A percentile compares a stretch with the other conserved stretches of the same genome.
Evolutionary conservation across 2,888 invertebrate species (phyloP).

Genomic region (Arrhopalites spinosus): DNA sequence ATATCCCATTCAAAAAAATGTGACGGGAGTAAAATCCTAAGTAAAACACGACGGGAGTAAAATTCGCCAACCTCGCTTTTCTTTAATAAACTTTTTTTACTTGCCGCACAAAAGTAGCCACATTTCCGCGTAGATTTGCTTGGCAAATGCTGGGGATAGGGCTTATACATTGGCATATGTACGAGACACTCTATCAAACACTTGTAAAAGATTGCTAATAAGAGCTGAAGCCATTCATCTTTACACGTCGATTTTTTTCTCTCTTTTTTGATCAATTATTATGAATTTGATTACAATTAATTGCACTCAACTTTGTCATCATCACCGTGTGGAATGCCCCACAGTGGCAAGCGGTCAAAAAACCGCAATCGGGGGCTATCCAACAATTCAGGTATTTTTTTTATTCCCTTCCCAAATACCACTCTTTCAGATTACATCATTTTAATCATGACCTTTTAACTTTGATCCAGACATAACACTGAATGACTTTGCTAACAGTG

Average conservation of each 20-base stretch:
- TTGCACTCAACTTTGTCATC: slow-evolving; percentile 13
- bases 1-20: no score
- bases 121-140: no score
- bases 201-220: no score
- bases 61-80: no score
- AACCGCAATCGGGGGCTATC: slow-evolving; percentile 28
- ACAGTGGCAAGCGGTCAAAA: slow-evolving; percentile 26
- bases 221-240: not conserved
- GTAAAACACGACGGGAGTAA: no score
- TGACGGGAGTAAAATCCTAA: no score
- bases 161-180: no score
- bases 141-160: no score
- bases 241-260: not conserved
- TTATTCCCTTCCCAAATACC: not conserved
- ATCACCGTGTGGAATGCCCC: slow-evolving; percentile 18
- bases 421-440: slow-evolving; percentile 6
- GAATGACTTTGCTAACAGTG: slow-evolving; percentile 34
- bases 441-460: no score
- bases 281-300: slow-evolving; percentile 24
- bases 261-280: slow-evolving; percentile 10
- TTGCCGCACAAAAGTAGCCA: no score
- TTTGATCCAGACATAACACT: slow-evolving; percentile 34
- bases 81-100: no score
- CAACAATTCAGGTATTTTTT: slow-evolving; percentile 21
- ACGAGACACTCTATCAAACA: no score